phyloP scores from a whole-genome alignment of 2,113 vertebrate species.

The Notothenia coriiceps region DNA sequence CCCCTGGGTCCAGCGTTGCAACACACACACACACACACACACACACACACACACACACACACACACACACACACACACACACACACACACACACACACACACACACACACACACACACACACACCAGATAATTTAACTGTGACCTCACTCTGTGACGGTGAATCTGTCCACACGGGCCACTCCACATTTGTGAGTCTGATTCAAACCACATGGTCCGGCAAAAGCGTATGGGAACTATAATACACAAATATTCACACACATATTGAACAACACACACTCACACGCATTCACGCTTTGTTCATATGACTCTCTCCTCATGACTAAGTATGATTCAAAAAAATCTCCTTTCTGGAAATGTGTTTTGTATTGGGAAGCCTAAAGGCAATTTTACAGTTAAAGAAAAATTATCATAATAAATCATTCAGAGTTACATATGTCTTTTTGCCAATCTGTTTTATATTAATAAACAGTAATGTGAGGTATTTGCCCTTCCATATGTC shows the following conservation, averaged over 20 bases:
- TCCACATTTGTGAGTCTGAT: constrained; percentile 64
- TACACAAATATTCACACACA: background rate
- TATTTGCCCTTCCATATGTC: background rate
- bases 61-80: background rate
- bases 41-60: background rate
- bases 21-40: constrained; percentile 27
- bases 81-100: too few species aligned
- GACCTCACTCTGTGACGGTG: constrained; percentile 59
- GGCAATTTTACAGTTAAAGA: background rate
- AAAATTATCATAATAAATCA: background rate
- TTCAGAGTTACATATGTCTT: background rate
- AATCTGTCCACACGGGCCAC: constrained; percentile 54
- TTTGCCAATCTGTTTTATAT: background rate
- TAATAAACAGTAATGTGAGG: background rate
- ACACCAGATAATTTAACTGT: constrained; percentile 35
- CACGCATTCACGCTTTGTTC: background rate
- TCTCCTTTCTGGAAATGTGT: constrained; percentile 19
- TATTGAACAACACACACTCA: constrained; percentile 9
- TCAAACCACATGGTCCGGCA: constrained; percentile 71
- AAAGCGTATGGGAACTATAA: constrained; percentile 33
- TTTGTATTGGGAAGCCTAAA: background rate
- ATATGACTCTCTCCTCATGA: constrained; percentile 50
- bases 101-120: constrained; percentile 18
- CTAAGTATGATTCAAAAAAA: constrained; percentile 34
- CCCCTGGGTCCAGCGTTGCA: constrained; percentile 25